Percentiles rank a stretch among this genome's conserved stretches.
Conservation (phyloP, 2,888 invertebrate species). For the Eupelmus urozonus region DNA sequence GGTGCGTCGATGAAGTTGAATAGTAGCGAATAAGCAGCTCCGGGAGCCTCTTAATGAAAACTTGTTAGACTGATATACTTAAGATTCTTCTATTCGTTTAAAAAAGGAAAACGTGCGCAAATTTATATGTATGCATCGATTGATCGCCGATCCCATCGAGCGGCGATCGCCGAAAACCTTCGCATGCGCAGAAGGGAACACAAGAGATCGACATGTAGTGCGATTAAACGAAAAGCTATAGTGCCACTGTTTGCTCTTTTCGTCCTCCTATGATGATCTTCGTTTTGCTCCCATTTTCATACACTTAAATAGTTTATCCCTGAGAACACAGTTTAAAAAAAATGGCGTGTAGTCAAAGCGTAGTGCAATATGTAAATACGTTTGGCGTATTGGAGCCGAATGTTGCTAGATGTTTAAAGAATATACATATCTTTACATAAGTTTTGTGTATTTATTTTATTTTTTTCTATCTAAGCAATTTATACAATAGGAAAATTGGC, state of each 20-base stretch:
- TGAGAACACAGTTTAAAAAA: slow-evolving; percentile 67
- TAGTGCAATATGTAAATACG: slow-evolving; percentile 70
- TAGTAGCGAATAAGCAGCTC: slow-evolving; percentile 9
- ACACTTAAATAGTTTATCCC: slow-evolving; percentile 51
- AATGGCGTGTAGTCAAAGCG: slow-evolving; percentile 70
- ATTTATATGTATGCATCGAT: slow-evolving; percentile 24
- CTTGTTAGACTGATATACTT: slow-evolving; percentile 76
- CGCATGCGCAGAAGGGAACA: slow-evolving; percentile 11
- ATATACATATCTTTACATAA: slow-evolving; percentile 73
- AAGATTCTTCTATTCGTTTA: slow-evolving; percentile 71
- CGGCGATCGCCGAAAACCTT: slow-evolving; percentile 4
- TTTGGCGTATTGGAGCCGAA: slow-evolving; percentile 67
- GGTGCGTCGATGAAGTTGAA: neutral
- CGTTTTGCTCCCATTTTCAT: slow-evolving; percentile 57
- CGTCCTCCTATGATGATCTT: slow-evolving; percentile 45
- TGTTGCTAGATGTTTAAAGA: slow-evolving; percentile 68
- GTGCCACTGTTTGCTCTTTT: slow-evolving; percentile 44
- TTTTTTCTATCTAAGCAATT: too few relatives aligned
- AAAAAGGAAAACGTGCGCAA: slow-evolving; percentile 48
- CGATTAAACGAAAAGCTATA: slow-evolving; percentile 41
- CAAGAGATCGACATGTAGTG: slow-evolving; percentile 19
- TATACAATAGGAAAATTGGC: too few relatives aligned
- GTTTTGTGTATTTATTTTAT: slow-evolving; percentile 41
- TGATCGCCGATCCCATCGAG: slow-evolving; percentile 3
- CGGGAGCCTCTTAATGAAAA: slow-evolving; percentile 62